A percentile compares a stretch with the other conserved stretches of the same genome.
phyloP scores from a whole-genome alignment of 1,140 invertebrate species.

The Phymorhynchus buccinoides region DNA sequence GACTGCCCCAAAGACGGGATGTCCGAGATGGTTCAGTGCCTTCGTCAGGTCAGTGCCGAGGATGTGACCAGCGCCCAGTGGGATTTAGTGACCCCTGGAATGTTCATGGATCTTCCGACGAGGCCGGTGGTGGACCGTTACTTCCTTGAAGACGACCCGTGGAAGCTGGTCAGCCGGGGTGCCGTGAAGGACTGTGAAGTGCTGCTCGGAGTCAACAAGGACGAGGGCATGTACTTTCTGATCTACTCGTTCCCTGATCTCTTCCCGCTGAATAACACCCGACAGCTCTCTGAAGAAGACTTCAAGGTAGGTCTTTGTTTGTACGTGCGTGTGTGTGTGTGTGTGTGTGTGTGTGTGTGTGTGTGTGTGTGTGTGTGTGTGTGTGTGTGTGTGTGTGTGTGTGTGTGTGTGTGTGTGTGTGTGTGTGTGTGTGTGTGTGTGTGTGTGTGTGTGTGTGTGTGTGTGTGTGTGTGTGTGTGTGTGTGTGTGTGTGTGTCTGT shows the following conservation, averaged over 20 bases:
- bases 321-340: too few relatives aligned
- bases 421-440: too few relatives aligned
- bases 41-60: conserved; percentile 81
- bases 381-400: too few relatives aligned
- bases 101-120: conserved; percentile 81
- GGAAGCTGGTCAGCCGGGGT: conserved; percentile 81
- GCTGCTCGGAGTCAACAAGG: conserved; percentile 91
- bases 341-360: not conserved
- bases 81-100: conserved; percentile 55
- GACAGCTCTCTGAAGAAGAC: conserved; percentile 15
- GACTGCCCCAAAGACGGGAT: conserved; percentile 51
- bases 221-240: conserved; percentile 78
- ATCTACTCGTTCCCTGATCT: conserved; percentile 47
- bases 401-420: too few relatives aligned
- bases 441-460: too few relatives aligned
- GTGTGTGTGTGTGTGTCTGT: too few relatives aligned
- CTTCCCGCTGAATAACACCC: conserved; percentile 35
- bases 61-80: conserved; percentile 88
- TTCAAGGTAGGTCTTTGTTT: conserved; percentile 47
- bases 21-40: conserved; percentile 85
- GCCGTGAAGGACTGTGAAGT: conserved; percentile 94
- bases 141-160: conserved; percentile 89
- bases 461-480: too few relatives aligned
- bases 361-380: not conserved
- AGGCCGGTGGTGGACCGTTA: conserved; percentile 92